Base-by-base conservation (phyloP, 2,888 invertebrate genomes). In the Eupsilia transversa region DNA sequence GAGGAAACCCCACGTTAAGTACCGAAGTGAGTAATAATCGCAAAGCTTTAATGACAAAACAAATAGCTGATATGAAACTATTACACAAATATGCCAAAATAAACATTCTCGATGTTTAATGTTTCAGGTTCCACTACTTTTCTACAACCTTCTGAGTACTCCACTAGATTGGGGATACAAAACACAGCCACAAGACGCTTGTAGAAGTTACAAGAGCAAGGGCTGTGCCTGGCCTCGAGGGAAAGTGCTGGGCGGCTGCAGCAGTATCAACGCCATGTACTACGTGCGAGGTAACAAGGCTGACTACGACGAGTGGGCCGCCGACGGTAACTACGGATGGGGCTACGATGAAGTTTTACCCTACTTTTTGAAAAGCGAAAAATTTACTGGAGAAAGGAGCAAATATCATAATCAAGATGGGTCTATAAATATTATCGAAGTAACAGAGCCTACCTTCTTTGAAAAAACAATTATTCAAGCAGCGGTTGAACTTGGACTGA, bases 171-270 rank as follows among this genome's bases (percentile, higher is more conserved):
- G 97, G 97, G 92, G 92, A 43, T 97, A 97, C 87, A 94, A 93
- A 84, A 96, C 97, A 0, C 94, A 96, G 83, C 96, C 96, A 4
- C 92, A 94, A 83, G 90, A 94, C 33, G 91, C 91, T 67, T 96
- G 96, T 59, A 94, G 94, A 81, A 92, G 94, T 60, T 96, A 96
- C 66, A 92, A 88, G 84, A 85, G 79, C 41, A 89, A 93, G 67
- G 80, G 92, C n/a, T 94, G 94, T 66, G 91, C 93, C 0, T 97
- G 97, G 97, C 97, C 97, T 2, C 94, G 97, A 54, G 98, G 98
- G 0, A 97, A 97, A 87, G 94, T 96, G 70, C 92, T 97, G 79
- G 97, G 97, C 64, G 97, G 97, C 2, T 94, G 95, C 7, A 97
- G 97, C 49, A 94, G 95, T n/a, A 92, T 97, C 43, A 97, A 97